A percentile compares a stretch with the other conserved stretches of the same genome.
Conservation (phyloP, 2,888 invertebrate genomes). For the Ophion costatus region DNA sequence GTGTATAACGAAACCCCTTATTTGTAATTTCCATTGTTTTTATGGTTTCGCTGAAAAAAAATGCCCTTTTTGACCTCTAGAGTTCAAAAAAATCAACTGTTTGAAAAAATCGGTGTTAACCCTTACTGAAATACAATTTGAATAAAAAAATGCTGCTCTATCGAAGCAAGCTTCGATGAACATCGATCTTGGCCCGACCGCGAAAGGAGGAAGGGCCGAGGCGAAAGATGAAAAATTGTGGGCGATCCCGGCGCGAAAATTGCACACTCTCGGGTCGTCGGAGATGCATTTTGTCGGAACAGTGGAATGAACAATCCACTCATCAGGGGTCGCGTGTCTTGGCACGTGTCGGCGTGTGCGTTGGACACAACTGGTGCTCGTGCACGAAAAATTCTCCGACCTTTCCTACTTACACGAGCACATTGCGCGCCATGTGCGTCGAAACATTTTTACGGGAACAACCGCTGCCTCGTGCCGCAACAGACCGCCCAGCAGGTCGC, state of each 20-base stretch:
- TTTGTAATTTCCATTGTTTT: too few species aligned
- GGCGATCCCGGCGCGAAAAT: conserved; percentile 39
- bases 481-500: conserved; percentile 57
- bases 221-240: conserved; percentile 63
- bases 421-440: conserved; percentile 59
- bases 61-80: too few species aligned
- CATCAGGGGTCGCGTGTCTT: conserved; percentile 79
- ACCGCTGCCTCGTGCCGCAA: conserved; percentile 58
- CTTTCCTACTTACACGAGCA: conserved; percentile 75
- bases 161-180: neutral
- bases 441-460: conserved; percentile 39
- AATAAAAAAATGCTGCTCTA: neutral
- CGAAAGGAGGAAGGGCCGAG: conserved; percentile 11
- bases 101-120: too few species aligned
- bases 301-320: conserved; percentile 83
- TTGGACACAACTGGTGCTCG: conserved; percentile 80
- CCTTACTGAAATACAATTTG: too few species aligned
- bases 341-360: conserved; percentile 81
- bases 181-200: neutral
- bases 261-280: conserved; percentile 28
- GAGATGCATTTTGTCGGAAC: conserved; percentile 69
- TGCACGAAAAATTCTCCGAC: conserved; percentile 72
- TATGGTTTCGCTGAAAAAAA: too few species aligned
- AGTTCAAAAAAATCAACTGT: too few species aligned
- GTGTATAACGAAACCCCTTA: too few species aligned